phyloP scores from a whole-genome alignment of 2,113 vertebrate genomes.

The Sander lucioperca region DNA sequence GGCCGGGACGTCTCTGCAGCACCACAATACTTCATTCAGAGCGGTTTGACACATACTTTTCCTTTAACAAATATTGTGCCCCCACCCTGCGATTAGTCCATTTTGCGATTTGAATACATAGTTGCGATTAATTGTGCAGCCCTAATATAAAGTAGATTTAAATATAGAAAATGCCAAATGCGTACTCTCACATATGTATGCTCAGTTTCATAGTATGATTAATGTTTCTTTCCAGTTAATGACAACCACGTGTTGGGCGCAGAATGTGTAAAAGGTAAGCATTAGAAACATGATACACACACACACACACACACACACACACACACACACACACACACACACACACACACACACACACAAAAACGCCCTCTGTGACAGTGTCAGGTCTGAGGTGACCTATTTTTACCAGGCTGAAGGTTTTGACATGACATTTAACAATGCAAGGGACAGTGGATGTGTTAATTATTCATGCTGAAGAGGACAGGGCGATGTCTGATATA shows the following conservation, averaged over 20 bases:
- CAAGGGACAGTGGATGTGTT: conserved; percentile 22
- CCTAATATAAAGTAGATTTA: no score
- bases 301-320: conserved; percentile 30
- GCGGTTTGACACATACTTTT: no score
- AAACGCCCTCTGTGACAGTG: conserved; percentile 6
- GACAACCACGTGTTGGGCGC: conserved; percentile 59
- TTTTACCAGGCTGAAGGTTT: conserved; percentile 45
- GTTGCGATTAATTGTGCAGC: no score
- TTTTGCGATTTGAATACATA: no score
- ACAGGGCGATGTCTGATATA: conserved; percentile 14
- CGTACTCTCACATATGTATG: no score
- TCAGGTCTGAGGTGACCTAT: conserved; percentile 32
- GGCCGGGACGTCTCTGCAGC: no score
- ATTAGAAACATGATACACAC: conserved; percentile 44
- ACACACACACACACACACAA: conserved; percentile 25
- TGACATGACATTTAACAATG: conserved; percentile 59
- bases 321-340: conserved; percentile 23
- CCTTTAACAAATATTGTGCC: no score
- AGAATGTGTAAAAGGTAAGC: conserved; percentile 72
- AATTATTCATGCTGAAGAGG: conserved; percentile 47
- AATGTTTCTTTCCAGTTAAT: conserved; percentile 58
- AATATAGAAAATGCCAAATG: no score
- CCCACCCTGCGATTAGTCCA: no score
- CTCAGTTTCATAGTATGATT: no score
- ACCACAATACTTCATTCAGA: no score